Evolutionary conservation across 2,888 invertebrate genomes (phyloP).

Genomic region (Anoncus sp.): DNA sequence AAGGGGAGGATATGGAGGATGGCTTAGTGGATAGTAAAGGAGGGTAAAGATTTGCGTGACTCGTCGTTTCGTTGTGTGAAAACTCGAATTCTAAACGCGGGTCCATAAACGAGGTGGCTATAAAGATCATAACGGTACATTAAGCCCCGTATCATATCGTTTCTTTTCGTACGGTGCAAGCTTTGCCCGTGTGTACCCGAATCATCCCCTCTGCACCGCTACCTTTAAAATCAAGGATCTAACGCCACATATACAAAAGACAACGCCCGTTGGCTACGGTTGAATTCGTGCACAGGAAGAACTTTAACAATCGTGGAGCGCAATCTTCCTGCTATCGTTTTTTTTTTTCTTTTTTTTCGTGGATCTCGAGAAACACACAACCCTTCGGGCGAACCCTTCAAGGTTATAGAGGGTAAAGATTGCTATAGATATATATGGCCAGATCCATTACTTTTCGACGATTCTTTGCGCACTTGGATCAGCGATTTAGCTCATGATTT

Average conservation of each 20-base stretch:
- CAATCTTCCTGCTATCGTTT: slow-evolving; percentile 41
- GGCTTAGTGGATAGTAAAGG: too few species aligned
- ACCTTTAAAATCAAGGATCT: too few species aligned
- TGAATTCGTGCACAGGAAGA: slow-evolving; percentile 32
- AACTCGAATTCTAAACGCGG: slow-evolving; percentile 78
- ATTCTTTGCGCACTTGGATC: too few species aligned
- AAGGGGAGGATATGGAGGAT: too few species aligned
- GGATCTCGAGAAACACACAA: slow-evolving; percentile 31
- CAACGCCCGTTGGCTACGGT: slow-evolving; percentile 8
- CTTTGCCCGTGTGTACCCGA: too few species aligned
- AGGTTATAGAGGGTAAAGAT: too few species aligned
- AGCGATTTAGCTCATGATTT: too few species aligned
- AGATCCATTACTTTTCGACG: too few species aligned
- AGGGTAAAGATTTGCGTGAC: slow-evolving; percentile 23
- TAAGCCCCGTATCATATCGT: slow-evolving; percentile 77
- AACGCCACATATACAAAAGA: too few species aligned
- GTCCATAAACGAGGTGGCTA: slow-evolving; percentile 76
- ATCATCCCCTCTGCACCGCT: slow-evolving; percentile 42
- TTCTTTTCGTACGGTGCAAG: slow-evolving; percentile 64
- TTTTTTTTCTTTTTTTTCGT: too few species aligned
- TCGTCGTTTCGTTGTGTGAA: slow-evolving; percentile 72
- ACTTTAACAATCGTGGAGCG: slow-evolving; percentile 45
- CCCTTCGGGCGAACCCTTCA: slow-evolving; percentile 1
- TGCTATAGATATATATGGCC: slow-evolving; percentile 4
- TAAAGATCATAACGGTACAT: slow-evolving; percentile 82